These are phyloP conservation scores for Loriculus beryllinus DNA, from an alignment of 2,797 vertebrate species.

Conservation along the genomic window DNA sequence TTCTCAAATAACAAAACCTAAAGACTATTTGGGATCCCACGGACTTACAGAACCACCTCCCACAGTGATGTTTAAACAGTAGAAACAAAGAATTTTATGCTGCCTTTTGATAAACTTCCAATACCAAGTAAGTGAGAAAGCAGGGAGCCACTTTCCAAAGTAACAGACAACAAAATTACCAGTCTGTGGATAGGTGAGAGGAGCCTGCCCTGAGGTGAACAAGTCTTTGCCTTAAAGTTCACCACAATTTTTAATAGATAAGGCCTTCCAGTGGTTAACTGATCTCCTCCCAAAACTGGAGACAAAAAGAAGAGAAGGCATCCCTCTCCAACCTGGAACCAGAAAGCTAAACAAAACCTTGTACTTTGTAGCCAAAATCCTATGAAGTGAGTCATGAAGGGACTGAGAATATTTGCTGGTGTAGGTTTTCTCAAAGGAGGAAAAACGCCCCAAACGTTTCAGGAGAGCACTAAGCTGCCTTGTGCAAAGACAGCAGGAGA, in stretches of 20 bases:
- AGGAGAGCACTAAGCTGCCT: background rate
- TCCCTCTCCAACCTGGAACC: background rate
- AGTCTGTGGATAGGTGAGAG: background rate
- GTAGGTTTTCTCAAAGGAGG: background rate
- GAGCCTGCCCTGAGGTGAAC: background rate
- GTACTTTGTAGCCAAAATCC: background rate
- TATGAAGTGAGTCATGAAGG: background rate
- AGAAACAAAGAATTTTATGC: background rate
- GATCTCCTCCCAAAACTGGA: background rate
- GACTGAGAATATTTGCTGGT: background rate
- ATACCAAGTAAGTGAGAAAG: background rate
- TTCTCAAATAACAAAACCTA: background rate
- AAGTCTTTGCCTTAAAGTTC: background rate
- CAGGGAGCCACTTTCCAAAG: background rate
- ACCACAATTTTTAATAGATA: constrained; percentile 15
- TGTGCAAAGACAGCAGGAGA: background rate
- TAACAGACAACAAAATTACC: constrained; percentile 11
- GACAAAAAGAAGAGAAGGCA: background rate
- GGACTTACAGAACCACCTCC: background rate
- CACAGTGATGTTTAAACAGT: background rate
- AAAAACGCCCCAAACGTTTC: fast-evolving
- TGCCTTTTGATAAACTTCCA: background rate
- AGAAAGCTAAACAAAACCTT: background rate
- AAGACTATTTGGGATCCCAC: background rate
- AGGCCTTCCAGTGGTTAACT: background rate